phyloP scores from a whole-genome alignment of 2,888 invertebrate species.

The Phyllotreta cruciferae region DNA sequence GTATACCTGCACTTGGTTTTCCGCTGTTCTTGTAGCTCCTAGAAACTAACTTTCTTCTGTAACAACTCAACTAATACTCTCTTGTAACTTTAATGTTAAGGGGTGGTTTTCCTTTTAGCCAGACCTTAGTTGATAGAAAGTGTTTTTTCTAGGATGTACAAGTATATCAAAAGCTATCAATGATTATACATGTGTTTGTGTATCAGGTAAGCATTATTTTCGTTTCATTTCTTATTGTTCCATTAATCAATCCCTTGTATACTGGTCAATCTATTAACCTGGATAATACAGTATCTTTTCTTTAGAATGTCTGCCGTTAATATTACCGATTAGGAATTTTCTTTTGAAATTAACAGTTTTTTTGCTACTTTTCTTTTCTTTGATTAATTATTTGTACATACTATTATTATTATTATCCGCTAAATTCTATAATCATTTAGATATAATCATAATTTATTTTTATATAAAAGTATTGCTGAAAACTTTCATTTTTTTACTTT shows the following conservation, averaged over 20 bases:
- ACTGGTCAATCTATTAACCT: slow-evolving; percentile 36
- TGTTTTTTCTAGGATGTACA: slow-evolving; percentile 40
- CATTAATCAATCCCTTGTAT: slow-evolving; percentile 24
- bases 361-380: not conserved
- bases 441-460: not conserved
- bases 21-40: slow-evolving; percentile 26
- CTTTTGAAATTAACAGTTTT: not conserved
- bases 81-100: not conserved
- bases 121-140: slow-evolving; percentile 15
- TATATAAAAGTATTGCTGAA: no score
- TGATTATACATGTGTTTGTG: slow-evolving; percentile 35
- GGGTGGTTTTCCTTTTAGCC: slow-evolving; percentile 17
- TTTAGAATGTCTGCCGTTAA: slow-evolving; percentile 12
- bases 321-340: slow-evolving; percentile 9
- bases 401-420: not conserved
- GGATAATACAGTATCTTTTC: not conserved
- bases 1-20: slow-evolving; percentile 22
- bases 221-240: not conserved
- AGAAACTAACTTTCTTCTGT: slow-evolving; percentile 25
- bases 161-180: slow-evolving; percentile 34
- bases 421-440: no score
- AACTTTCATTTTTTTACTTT: no score
- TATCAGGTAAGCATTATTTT: slow-evolving; percentile 37
- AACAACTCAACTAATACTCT: not conserved
- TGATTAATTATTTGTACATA: not conserved